Conservation (phyloP, 2,113 vertebrate genomes). For the Danio rerio region GRCz12tu NC_133190.1:19908501-19909000, state of each 20-base stretch:
- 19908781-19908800: constrained; percentile 27
- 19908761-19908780: constrained; percentile 3
- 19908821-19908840: neutral
- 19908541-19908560: neutral
- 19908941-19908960: neutral
- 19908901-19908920: neutral
- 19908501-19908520: neutral
- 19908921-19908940: constrained; percentile 25
- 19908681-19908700: constrained; percentile 15
- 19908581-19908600: neutral
- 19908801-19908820: constrained; percentile 8
- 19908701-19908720: constrained; percentile 31
- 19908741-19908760: neutral
- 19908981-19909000: neutral
- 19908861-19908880: constrained; percentile 6
- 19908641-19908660: constrained; percentile 8
- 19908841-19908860: neutral
- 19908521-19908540: no score
- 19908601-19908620: neutral
- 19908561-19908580: neutral
- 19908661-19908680: neutral
- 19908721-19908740: constrained; percentile 15
- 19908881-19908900: neutral
- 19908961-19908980: constrained; percentile 15
- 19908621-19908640: neutral